Evolutionary conservation across 2,888 invertebrate genomes (phyloP), one percentile per base, ranked within the genome.

Genomic region (Spisula subtruncata): DNA sequence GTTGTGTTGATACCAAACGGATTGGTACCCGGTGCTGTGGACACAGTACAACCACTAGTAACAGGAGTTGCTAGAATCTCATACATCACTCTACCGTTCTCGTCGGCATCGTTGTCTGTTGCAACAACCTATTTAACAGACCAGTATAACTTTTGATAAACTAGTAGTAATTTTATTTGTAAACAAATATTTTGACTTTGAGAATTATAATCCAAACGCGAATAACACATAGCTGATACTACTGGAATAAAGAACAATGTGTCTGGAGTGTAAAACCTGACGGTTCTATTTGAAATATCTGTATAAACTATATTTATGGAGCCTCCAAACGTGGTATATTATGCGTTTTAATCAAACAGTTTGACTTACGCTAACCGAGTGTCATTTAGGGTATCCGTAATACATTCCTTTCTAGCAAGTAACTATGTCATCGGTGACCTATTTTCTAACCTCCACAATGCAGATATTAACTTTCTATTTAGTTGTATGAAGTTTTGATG

Each of bases 61-160:
- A 71, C 12, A 25, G 85, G 80, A 1, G n/a, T 1, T 1, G 35
- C 14, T 20, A 88, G 12, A 10, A 86, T 56, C n/a, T 5, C 29
- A 46, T 89, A 91, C 6, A 79, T 86, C 18, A 89, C 83, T 20
- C 83, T 82, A n/a, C 86, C 88, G 14, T 88, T 86, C 4, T 83
- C 54, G 20, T 85, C 91, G 4, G 18, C 85, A 25, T 90, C 86
- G 0, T 29, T n/a, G 75, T 93, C 93, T 0, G 66, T 86, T 14
- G 92, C 92, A 25, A 20, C 29, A 1, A 93, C 91, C 93, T 93
- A 32, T 16, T 16, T 8, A 60, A n/a, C 16, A 18, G 35, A 80
- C 18, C 16, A n/a, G 35, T 35, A 75, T 32, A 35, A 18, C 1
- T 1, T 32, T 25, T 75, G 29, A 35, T 32, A 12, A 35, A 32